A percentile compares a stretch with the other conserved stretches of the same genome.
phyloP scores from a whole-genome alignment of 2,797 vertebrate species.

The Myripristis murdjan region DNA sequence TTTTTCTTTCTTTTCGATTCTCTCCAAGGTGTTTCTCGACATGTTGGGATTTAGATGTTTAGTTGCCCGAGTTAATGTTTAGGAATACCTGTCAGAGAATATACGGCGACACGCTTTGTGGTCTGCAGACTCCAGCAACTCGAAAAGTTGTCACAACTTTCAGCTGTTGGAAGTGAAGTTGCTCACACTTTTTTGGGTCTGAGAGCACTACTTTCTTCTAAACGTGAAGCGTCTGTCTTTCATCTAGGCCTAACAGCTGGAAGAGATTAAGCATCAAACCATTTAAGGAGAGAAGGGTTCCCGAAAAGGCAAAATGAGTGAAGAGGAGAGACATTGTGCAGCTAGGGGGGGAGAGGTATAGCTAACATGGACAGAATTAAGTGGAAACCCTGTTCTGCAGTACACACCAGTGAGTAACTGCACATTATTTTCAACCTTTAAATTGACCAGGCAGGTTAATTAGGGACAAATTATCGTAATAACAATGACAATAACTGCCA shows the following conservation, averaged over 20 bases:
- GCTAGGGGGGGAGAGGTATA: conserved; percentile 37
- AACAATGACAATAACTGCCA: conserved; percentile 3
- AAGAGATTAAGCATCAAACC: conserved; percentile 80
- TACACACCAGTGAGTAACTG: background rate
- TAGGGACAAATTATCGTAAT: conserved; percentile 3
- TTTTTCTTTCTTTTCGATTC: background rate
- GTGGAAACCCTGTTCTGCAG: background rate
- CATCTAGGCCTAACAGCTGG: conserved; percentile 83
- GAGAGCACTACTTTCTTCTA: conserved; percentile 64
- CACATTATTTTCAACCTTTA: conserved; percentile 36
- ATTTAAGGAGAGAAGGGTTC: conserved; percentile 72
- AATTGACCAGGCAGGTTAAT: conserved; percentile 14
- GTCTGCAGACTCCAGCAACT: conserved; percentile 34
- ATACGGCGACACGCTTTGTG: conserved; percentile 52
- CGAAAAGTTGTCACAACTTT: conserved; percentile 57
- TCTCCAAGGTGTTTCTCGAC: conserved; percentile 10
- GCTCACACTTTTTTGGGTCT: conserved; percentile 55
- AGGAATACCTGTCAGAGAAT: background rate
- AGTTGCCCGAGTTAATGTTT: background rate
- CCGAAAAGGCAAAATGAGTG: conserved; percentile 67
- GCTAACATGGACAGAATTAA: conserved; percentile 22
- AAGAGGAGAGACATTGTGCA: conserved; percentile 54
- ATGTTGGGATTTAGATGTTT: background rate
- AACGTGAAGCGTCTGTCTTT: conserved; percentile 78
- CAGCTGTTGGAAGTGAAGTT: conserved; percentile 59